These are phyloP conservation scores for Marcusenius ussheri DNA, from an alignment of 2,113 vertebrate species.

Conservation along the genomic window DNA sequence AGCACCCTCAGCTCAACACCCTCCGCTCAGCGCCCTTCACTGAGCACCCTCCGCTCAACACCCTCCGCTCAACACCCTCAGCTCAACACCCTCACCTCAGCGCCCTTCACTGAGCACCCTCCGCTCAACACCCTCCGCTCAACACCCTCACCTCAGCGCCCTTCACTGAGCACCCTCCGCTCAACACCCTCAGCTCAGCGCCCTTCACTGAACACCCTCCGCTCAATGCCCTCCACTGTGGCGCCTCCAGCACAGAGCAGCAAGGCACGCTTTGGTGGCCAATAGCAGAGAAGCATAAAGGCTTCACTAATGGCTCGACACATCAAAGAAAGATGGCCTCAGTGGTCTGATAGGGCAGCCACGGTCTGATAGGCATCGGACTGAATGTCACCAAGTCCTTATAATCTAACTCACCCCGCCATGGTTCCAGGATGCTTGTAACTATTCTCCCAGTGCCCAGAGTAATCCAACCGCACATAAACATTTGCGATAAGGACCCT, in stretches of 20 bases:
- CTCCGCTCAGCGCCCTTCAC: no score
- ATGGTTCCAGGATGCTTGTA: constrained; percentile 4
- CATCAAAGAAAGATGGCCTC: constrained; percentile 22
- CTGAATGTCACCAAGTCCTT: constrained; percentile 5
- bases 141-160: neutral
- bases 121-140: no score
- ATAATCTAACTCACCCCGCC: neutral
- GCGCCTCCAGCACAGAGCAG: neutral
- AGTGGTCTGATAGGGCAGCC: constrained; percentile 17
- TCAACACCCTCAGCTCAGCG: neutral
- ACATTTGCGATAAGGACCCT: constrained; percentile 31
- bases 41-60: no score
- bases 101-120: no score
- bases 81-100: no score
- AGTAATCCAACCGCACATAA: constrained; percentile 28
- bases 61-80: no score
- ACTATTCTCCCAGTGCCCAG: constrained; percentile 24
- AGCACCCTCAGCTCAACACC: no score
- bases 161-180: neutral
- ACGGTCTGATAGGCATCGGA: constrained; percentile 18
- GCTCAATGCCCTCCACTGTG: neutral
- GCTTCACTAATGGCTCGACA: constrained; percentile 21
- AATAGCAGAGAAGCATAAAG: constrained; percentile 12
- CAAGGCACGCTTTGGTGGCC: neutral
- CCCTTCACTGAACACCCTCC: neutral